Evolutionary conservation across 2,113 vertebrate species (phyloP), one percentile per base, ranked within the genome.

Genomic region (Thamnaconus septentrionalis): DNA sequence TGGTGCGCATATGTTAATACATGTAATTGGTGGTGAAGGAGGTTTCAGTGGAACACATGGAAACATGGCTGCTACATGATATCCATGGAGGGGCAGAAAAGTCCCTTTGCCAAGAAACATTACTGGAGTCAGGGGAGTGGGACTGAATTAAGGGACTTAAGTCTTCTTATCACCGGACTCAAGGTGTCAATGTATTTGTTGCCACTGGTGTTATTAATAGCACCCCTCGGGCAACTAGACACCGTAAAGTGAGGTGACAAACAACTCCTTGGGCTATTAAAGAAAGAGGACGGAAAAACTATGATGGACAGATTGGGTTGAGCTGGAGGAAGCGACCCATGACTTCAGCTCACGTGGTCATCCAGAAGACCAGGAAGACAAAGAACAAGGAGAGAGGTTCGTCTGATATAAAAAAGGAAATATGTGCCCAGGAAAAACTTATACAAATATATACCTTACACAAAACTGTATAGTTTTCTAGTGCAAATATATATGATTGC

Each of bases 121-220:
- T 51, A n/a, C 49, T 31, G 18, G 18, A 48, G 7, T 83, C 66
- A 64, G 73, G 66, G 18, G 49, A 70, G 70, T 75, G n/a, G 78
- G 83, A 88, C 79, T 88, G 75, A 90, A 91, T 90, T 88, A 88
- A 84, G 65, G 18, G 67, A 73, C 59, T 79, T 74, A 83, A 77
- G 78, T 74, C 81, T 80, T 77, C 73, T 85, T 78, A 73, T 85
- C 78, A 69, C 47, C 48, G 71, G 64, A 69, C 66, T 71, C 43
- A 69, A 71, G 56, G 66, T 78, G 79, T 79, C 64, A 73, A 58
- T 79, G 70, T 76, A 82, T 83, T 78, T 82, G 52, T 68, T 62
- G 65, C 76, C 69, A 47, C 57, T 64, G 46, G n/a, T 65, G 72
- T 84, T 91, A 89, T 77, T 89, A 88, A 90, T 91, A 91, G 87